Evolutionary conservation across 1,140 invertebrate genomes (phyloP), one percentile per base, ranked within the genome.

Genomic region (Pogonomyrmex californicus): DNA sequence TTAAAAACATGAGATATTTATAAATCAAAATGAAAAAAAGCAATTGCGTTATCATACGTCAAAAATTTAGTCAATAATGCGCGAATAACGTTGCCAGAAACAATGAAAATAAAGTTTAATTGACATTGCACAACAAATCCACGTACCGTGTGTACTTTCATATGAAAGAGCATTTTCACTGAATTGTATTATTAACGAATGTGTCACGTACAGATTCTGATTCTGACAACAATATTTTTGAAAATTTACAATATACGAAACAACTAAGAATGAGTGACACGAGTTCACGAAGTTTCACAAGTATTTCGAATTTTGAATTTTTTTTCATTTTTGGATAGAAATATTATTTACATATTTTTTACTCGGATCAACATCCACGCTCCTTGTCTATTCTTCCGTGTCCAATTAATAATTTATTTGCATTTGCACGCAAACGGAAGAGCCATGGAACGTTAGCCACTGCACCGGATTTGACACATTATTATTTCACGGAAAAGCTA

Each of bases 91-190:
- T 14, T 54, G 23, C 6, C 38, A 6, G 30, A n/a, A 49, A 82
- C 68, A 83, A 83, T 73, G 56, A 47, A 60, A 83, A 75, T 83
- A 49, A 75, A 83, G 58, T 83, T 83, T 62, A 58, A 82, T 58
- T 82, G 38, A 75, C 38, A 54, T 47, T 36, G 30, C 54, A 17
- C 54, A 68, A 54, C 30, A 60, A 36, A 73, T 23, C 1, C 41
- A 38, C 30, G 12, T 7, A 12, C 47, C 14, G n/a, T 10, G 47
- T 7, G 2, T 68, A 44, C 63, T 33, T 54, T 82, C 10, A n/a
- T 58, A 83, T 12, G 17, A 82, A 58, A 36, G 41, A 47, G 10
- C 2, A 79, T 66, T 41, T 51, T 41, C n/a, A 14, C 33, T 6
- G 41, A 82, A 73, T 83, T 60, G 54, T 47, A 71, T 62, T 83